Evolutionary conservation across 2,797 vertebrate genomes (phyloP).

Genomic region (Novumbra hubbsi): DNA sequence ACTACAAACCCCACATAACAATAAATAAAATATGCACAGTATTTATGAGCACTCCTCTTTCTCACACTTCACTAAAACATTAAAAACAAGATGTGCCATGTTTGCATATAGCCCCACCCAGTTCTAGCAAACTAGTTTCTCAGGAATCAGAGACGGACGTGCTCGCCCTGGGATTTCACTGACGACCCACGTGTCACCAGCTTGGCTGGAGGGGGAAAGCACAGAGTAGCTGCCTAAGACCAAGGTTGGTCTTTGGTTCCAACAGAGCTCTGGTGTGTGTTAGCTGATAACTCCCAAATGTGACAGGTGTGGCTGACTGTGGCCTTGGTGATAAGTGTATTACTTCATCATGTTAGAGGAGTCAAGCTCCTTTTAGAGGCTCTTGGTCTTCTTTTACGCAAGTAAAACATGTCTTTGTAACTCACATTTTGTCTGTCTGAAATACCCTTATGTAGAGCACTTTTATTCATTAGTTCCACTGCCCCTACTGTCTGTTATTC

Average conservation of each 20-base stretch:
- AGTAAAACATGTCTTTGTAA: not conserved
- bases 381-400: not conserved
- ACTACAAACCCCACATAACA: no score
- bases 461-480: not conserved
- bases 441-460: not conserved
- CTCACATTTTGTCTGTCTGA: not conserved
- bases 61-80: no score
- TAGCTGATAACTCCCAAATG: constrained; percentile 42
- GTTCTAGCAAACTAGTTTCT: not conserved
- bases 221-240: constrained; percentile 1
- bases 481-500: no score
- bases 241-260: constrained; percentile 25
- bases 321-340: constrained; percentile 55
- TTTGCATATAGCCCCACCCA: not conserved
- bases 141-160: not conserved
- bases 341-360: constrained; percentile 34
- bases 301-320: constrained; percentile 39
- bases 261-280: constrained; percentile 27
- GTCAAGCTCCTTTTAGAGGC: constrained; percentile 46
- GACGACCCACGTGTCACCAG: not conserved
- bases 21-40: no score
- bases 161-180: not conserved
- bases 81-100: no score
- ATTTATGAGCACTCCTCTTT: no score
- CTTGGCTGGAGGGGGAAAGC: not conserved